These are phyloP conservation scores for Maniola hyperantus DNA, from an alignment of 2,888 invertebrate genomes.

Conservation along the genomic window DNA sequence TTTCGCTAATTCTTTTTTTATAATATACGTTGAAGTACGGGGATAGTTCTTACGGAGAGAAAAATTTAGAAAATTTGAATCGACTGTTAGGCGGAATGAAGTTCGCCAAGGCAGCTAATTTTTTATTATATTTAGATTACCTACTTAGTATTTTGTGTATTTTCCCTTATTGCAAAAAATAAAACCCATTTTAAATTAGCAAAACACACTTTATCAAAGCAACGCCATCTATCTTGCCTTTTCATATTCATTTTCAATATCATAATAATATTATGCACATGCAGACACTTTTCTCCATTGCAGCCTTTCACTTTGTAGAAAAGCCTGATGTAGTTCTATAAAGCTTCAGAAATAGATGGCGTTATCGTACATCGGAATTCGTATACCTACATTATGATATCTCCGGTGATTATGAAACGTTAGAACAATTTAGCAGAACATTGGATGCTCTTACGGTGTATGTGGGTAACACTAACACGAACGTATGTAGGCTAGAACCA, in stretches of 20 bases:
- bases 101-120: too few relatives aligned
- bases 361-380: background rate
- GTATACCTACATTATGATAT: background rate
- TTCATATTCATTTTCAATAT: background rate
- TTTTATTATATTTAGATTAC: too few relatives aligned
- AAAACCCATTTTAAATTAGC: too few relatives aligned
- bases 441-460: slow-evolving; percentile 4
- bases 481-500: background rate
- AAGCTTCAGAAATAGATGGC: slow-evolving; percentile 9
- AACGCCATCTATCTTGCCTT: background rate
- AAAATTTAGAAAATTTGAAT: too few relatives aligned
- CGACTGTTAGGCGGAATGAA: too few relatives aligned
- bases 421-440: slow-evolving; percentile 3
- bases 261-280: background rate
- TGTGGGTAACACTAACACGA: background rate
- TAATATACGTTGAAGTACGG: too few relatives aligned
- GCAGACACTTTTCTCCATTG: background rate
- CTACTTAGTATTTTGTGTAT: too few relatives aligned
- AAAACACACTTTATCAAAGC: background rate
- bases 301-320: background rate
- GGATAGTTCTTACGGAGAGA: too few relatives aligned
- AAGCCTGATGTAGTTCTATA: background rate
- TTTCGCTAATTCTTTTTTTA: too few relatives aligned
- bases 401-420: background rate
- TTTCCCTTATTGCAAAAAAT: too few relatives aligned